A percentile compares a stretch with the other conserved stretches of the same genome.
These are phyloP conservation scores for Toxonevra muliebris DNA, from an alignment of 2,888 invertebrate species.

Conservation along the genomic window DNA sequence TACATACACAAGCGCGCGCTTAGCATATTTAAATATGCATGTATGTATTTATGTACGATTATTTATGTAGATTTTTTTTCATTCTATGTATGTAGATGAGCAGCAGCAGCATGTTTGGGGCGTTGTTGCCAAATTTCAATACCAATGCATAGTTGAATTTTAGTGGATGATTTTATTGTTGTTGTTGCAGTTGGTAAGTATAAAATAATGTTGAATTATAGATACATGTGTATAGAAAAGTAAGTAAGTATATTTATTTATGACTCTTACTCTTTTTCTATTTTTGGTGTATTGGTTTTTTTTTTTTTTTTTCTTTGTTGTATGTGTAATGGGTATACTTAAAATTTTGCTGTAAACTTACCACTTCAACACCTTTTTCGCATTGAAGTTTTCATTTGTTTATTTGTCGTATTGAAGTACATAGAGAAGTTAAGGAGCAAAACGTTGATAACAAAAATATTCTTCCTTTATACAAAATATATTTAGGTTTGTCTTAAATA, in stretches of 20 bases:
- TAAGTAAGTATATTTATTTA: not conserved
- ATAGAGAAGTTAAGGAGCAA: too few relatives aligned
- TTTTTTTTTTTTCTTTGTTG: not conserved
- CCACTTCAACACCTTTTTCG: conserved; percentile 19
- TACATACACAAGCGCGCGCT: too few relatives aligned
- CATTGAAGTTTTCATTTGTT: conserved; percentile 18
- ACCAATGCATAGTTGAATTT: conserved; percentile 2
- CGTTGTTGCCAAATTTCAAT: conserved; percentile 33
- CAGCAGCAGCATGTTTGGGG: conserved; percentile 20
- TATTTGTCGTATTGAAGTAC: not conserved
- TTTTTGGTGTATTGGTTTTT: not conserved
- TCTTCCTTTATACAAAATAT: too few relatives aligned
- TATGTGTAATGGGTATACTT: too few relatives aligned
- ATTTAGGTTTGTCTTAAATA: too few relatives aligned
- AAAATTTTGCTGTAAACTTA: conserved; percentile 8
- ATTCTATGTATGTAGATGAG: not conserved
- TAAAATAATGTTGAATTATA: conserved; percentile 1
- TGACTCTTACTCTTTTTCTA: conserved; percentile 1
- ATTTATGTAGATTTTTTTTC: not conserved
- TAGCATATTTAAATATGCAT: too few relatives aligned
- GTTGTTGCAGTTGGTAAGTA: not conserved
- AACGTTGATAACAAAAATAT: too few relatives aligned
- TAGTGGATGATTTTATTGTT: conserved; percentile 9
- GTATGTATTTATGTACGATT: conserved; percentile 3
- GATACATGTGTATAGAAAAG: not conserved